phyloP scores from a whole-genome alignment of 2,888 invertebrate genomes.

The Diarsia dahlii region DNA sequence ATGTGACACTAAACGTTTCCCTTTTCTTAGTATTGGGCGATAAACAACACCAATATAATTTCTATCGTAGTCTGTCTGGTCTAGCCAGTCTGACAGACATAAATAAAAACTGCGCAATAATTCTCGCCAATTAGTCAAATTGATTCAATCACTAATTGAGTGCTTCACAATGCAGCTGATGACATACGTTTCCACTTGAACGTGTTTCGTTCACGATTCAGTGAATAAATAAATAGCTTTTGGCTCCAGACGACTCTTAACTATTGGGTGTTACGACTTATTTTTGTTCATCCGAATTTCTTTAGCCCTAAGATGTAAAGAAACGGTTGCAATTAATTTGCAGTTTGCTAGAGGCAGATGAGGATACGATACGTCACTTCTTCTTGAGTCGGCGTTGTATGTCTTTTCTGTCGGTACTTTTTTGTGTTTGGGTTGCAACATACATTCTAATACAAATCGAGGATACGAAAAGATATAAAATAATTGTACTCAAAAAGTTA shows the following conservation, averaged over 20 bases:
- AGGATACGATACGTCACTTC: constrained; percentile 14
- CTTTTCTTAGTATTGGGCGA: not conserved
- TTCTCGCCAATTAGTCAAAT: constrained; percentile 69
- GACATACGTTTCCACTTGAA: constrained; percentile 80
- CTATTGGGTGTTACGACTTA: constrained; percentile 66
- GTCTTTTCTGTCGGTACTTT: not conserved
- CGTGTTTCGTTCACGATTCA: constrained; percentile 79
- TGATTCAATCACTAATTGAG: constrained; percentile 78
- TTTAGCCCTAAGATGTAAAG: constrained; percentile 13
- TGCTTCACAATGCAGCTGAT: constrained; percentile 80
- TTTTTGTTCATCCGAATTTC: constrained; percentile 50
- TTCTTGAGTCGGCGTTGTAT: constrained; percentile 3
- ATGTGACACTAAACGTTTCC: not conserved
- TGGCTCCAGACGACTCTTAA: constrained; percentile 65
- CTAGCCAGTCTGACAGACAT: constrained; percentile 12
- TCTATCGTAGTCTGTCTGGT: too few relatives aligned
- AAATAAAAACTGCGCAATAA: constrained; percentile 50
- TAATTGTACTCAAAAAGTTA: too few relatives aligned
- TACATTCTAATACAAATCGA: not conserved
- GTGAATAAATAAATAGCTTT: constrained; percentile 86
- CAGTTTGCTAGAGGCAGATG: constrained; percentile 1
- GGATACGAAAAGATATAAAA: too few relatives aligned
- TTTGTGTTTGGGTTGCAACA: constrained; percentile 2
- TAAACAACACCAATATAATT: not conserved
- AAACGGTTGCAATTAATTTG: constrained; percentile 25